A percentile compares a stretch with the other conserved stretches of the same genome.
Conservation (phyloP, 2,888 invertebrate species). For the Drosophila antonietae region DNA sequence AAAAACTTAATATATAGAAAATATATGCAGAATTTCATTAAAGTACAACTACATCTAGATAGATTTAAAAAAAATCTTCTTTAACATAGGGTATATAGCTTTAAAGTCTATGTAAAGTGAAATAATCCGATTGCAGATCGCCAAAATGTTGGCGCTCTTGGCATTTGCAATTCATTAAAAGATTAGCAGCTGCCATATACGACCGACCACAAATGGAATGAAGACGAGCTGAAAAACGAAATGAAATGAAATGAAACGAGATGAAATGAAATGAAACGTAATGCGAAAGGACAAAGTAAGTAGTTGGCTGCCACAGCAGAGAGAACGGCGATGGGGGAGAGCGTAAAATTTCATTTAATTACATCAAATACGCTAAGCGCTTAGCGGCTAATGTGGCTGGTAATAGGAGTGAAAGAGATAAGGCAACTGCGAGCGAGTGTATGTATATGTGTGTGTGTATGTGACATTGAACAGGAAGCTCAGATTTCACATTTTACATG, state of each 20-base stretch:
- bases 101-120: not conserved
- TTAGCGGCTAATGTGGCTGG: slow-evolving; percentile 52
- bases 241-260: slow-evolving; percentile 18
- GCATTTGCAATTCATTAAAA: slow-evolving; percentile 74
- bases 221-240: slow-evolving; percentile 19
- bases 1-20: no score
- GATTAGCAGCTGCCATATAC: slow-evolving; percentile 53
- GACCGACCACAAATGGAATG: slow-evolving; percentile 19
- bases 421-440: slow-evolving; percentile 3
- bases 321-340: slow-evolving; percentile 16
- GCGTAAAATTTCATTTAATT: slow-evolving; percentile 80
- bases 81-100: not conserved
- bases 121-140: not conserved
- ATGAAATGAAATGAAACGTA: slow-evolving; percentile 22
- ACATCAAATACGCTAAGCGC: slow-evolving; percentile 69
- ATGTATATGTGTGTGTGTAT: slow-evolving; percentile 20
- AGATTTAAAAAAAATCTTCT: not conserved
- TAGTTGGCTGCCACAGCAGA: slow-evolving; percentile 14
- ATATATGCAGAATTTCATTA: not conserved
- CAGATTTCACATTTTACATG: slow-evolving; percentile 71
- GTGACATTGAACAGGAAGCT: slow-evolving; percentile 77
- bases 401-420: not conserved
- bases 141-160: slow-evolving; percentile 3
- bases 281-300: slow-evolving; percentile 35
- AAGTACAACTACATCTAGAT: not conserved